Conservation (phyloP, 2,797 vertebrate species). For the Eulemur albifrons region DNA sequence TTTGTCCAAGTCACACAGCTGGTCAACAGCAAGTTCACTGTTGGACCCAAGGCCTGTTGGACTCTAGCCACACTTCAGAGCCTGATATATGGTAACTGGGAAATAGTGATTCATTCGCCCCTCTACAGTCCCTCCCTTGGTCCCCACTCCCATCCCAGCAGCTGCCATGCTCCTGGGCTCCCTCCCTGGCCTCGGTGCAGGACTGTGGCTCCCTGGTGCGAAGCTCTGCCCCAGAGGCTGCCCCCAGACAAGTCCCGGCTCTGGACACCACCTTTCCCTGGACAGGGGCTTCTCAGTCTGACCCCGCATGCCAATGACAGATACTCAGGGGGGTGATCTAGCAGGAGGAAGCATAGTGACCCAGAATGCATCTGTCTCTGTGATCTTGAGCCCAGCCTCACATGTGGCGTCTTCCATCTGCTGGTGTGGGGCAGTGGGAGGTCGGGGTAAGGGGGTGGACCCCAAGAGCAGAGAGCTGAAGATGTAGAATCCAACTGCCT, state of each 20-base stretch:
- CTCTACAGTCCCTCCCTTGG: not conserved
- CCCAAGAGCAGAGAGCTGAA: not conserved
- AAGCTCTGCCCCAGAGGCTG: not conserved
- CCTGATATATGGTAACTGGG: not conserved
- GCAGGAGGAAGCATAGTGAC: not conserved
- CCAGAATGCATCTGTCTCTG: not conserved
- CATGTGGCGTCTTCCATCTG: not conserved
- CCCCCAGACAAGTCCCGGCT: not conserved
- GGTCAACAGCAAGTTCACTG: not conserved
- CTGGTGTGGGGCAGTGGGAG: not conserved
- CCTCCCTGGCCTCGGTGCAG: not conserved
- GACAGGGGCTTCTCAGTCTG: not conserved
- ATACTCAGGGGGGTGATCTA: not conserved
- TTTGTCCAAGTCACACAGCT: not conserved
- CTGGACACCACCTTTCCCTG: not conserved
- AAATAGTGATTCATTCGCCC: not conserved
- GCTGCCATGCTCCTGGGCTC: not conserved
- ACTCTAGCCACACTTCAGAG: not conserved
- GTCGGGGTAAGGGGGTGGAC: not conserved
- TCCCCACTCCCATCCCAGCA: not conserved
- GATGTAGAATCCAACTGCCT: not conserved
- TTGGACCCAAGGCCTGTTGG: not conserved
- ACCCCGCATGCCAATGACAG: rapidly evolving
- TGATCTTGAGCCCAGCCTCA: not conserved
- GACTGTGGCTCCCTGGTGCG: not conserved